A percentile compares a stretch with the other conserved stretches of the same genome.
Evolutionary conservation across 2,797 vertebrate species (phyloP).

Genomic region (Molossus alvarezi): DNA sequence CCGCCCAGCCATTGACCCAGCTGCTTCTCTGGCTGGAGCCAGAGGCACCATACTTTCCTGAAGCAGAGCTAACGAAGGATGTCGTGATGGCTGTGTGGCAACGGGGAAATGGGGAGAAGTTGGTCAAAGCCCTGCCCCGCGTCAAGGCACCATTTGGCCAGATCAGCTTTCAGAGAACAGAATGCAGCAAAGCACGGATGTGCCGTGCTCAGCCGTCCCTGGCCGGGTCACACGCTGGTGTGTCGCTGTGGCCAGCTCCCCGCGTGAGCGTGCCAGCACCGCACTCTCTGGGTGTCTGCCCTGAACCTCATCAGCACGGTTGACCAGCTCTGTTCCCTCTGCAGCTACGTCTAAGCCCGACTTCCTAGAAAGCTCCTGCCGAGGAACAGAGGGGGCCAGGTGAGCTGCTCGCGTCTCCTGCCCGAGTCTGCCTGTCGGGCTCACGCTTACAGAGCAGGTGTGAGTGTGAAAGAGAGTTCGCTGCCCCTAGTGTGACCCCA

Average conservation of each 20-base stretch:
- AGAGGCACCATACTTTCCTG: background rate
- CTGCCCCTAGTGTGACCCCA: background rate
- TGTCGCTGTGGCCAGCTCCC: background rate
- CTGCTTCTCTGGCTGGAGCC: background rate
- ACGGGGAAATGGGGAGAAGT: background rate
- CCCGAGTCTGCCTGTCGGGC: background rate
- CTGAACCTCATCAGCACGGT: background rate
- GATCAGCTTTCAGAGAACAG: background rate
- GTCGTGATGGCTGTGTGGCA: background rate
- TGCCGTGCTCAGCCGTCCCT: background rate
- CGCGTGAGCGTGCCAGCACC: background rate
- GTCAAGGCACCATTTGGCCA: no score
- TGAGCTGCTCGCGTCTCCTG: background rate
- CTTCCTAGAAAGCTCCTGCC: constrained; percentile 17
- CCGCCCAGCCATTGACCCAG: background rate
- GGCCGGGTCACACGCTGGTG: background rate
- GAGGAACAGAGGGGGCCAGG: background rate
- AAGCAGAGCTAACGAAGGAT: background rate
- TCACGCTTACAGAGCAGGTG: background rate
- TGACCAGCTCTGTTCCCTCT: background rate
- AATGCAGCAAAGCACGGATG: background rate
- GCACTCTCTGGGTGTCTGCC: constrained; percentile 4
- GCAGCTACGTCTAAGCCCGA: background rate
- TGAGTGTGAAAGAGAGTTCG: background rate
- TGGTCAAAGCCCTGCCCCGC: background rate